Percentiles rank a stretch among this genome's conserved stretches.
Evolutionary conservation across 2,888 invertebrate genomes (phyloP).

Genomic region (Cacoxenus indagator): DNA sequence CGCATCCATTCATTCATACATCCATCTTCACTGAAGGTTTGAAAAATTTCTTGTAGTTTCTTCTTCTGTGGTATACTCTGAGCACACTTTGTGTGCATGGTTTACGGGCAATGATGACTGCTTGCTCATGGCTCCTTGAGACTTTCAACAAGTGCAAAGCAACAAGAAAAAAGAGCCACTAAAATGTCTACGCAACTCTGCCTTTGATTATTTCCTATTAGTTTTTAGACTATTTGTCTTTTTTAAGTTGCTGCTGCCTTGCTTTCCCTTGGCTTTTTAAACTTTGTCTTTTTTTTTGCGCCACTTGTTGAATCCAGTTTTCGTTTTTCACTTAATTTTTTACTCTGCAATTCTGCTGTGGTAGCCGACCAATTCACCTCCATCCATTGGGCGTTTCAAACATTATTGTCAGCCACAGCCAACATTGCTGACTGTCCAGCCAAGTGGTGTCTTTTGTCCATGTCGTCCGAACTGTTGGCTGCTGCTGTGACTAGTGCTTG

Average conservation of each 20-base stretch:
- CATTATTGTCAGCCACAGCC: conserved; percentile 47
- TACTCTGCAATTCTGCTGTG: too few relatives aligned
- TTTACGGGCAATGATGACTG: conserved; percentile 45
- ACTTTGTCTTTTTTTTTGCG: neutral
- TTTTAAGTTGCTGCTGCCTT: too few relatives aligned
- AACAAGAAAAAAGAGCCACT: conserved; percentile 31
- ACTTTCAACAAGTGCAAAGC: conserved; percentile 57
- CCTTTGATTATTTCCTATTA: too few relatives aligned
- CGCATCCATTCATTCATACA: conserved; percentile 38
- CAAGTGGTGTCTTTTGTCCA: conserved; percentile 12
- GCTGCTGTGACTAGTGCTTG: conserved; percentile 30
- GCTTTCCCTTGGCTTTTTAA: too few relatives aligned
- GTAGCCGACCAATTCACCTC: too few relatives aligned
- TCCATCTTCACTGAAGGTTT: neutral
- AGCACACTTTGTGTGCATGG: conserved; percentile 22
- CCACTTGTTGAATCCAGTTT: neutral
- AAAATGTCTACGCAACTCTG: neutral
- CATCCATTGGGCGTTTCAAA: conserved; percentile 4
- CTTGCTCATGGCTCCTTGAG: conserved; percentile 9
- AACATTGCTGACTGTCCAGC: conserved; percentile 29
- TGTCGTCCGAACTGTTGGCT: conserved; percentile 9
- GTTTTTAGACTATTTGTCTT: too few relatives aligned
- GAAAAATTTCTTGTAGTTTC: neutral
- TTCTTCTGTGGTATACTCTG: neutral
- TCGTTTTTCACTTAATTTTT: neutral